Evolutionary conservation across 2,888 invertebrate genomes (phyloP).

Genomic region (Scaptomyza cyrtandrae): DNA sequence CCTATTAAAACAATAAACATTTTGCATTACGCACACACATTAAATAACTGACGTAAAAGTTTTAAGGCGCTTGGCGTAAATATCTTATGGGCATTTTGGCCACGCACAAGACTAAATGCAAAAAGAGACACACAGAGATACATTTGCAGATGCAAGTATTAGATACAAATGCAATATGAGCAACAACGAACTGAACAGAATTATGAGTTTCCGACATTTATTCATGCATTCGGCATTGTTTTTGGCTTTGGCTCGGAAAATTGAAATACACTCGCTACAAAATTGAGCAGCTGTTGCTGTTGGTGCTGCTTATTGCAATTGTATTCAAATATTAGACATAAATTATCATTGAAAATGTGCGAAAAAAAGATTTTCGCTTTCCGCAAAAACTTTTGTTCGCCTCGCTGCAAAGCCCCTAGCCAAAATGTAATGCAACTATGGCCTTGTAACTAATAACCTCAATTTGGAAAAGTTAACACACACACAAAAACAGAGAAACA

Average conservation of each 20-base stretch:
- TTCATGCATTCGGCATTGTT: conserved; percentile 54
- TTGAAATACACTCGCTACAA: conserved; percentile 33
- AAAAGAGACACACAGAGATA: conserved; percentile 6
- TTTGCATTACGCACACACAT: conserved; percentile 35
- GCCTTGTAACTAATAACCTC: conserved; percentile 81
- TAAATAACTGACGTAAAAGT: conserved; percentile 52
- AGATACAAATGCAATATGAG: conserved; percentile 24
- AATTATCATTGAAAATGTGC: conserved; percentile 72
- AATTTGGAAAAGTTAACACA: too few species aligned
- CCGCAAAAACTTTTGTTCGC: conserved; percentile 55
- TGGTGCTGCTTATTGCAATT: conserved; percentile 53
- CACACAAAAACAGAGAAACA: background rate
- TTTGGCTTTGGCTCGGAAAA: conserved; percentile 31
- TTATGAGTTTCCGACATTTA: conserved; percentile 65
- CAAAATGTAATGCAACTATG: conserved; percentile 55
- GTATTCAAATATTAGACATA: conserved; percentile 77
- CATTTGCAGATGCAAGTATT: background rate
- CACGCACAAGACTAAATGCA: conserved; percentile 31
- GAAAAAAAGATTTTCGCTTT: conserved; percentile 69
- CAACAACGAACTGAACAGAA: conserved; percentile 50
- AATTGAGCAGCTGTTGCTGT: conserved; percentile 49
- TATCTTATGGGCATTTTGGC: conserved; percentile 53
- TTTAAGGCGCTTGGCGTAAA: conserved; percentile 38
- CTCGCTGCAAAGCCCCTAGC: conserved; percentile 5
- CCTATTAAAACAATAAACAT: conserved; percentile 47